Conservation (phyloP, 2,113 vertebrate species). For the Entelurus aequoreus region DNA sequence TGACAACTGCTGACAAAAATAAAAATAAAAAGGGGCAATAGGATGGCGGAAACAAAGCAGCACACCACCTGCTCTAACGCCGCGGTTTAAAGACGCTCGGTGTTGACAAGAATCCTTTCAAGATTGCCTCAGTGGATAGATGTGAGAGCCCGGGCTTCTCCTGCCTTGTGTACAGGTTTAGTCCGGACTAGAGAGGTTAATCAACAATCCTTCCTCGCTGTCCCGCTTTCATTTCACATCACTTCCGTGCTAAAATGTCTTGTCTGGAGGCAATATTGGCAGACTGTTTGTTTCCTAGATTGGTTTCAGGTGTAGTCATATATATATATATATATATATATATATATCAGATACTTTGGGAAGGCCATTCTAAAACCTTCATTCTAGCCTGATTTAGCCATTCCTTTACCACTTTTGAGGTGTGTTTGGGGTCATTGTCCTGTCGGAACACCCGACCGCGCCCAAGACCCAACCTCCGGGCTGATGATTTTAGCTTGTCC, state of each 20-base stretch:
- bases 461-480: no score
- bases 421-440: no score
- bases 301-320: slow-evolving; percentile 37
- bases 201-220: slow-evolving; percentile 54
- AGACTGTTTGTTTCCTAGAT: slow-evolving; percentile 64
- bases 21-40: slow-evolving; percentile 35
- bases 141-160: slow-evolving; percentile 37
- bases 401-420: no score
- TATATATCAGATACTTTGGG: no score
- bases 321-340: no score
- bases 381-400: no score
- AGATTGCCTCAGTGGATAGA: slow-evolving; percentile 41
- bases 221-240: slow-evolving; percentile 50
- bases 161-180: slow-evolving; percentile 48
- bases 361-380: no score
- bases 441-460: no score
- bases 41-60: slow-evolving; percentile 37
- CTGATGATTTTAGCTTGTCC: no score
- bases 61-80: slow-evolving; percentile 33
- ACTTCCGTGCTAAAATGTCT: slow-evolving; percentile 42
- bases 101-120: slow-evolving; percentile 48
- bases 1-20: neutral
- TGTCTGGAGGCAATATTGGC: slow-evolving; percentile 64
- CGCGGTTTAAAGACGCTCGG: slow-evolving; percentile 42
- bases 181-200: slow-evolving; percentile 57